Conservation (phyloP, 2,797 vertebrate genomes). For the Sebastes iracundus region DNA sequence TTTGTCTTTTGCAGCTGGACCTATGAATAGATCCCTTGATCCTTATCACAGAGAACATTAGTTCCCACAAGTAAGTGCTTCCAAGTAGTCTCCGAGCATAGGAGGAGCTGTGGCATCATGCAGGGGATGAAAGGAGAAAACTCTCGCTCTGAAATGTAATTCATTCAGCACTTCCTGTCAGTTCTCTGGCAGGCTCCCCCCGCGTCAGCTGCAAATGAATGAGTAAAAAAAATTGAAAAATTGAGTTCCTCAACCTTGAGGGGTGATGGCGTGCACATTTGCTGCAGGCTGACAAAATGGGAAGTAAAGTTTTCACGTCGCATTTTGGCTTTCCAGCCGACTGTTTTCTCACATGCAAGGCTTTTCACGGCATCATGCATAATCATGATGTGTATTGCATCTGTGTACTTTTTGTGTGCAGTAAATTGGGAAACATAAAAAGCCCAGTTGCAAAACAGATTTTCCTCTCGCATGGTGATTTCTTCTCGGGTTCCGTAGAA, state of each 20-base stretch:
- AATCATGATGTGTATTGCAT: conserved; percentile 17
- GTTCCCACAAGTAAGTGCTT: conserved; percentile 41
- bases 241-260: conserved; percentile 29
- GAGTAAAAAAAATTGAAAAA: conserved; percentile 35
- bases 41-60: conserved; percentile 58
- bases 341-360: conserved; percentile 14
- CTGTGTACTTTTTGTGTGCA: conserved; percentile 3
- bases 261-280: background rate
- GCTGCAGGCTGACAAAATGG: conserved; percentile 29
- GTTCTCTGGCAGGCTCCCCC: conserved; percentile 8
- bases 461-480: conserved; percentile 2
- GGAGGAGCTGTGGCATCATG: conserved; percentile 35
- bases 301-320: conserved; percentile 12
- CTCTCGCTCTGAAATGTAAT: conserved; percentile 39
- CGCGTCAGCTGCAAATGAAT: conserved; percentile 43
- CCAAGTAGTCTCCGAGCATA: conserved; percentile 1
- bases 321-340: conserved; percentile 27
- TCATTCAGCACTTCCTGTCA: conserved; percentile 43
- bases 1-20: conserved; percentile 41
- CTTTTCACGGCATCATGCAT: conserved; percentile 35
- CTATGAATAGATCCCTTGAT: conserved; percentile 51
- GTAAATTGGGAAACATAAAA: conserved; percentile 34
- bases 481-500: background rate
- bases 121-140: conserved; percentile 47
- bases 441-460: conserved; percentile 20